Evolutionary conservation across 1,140 invertebrate genomes (phyloP), one percentile per base, ranked within the genome.

Genomic region (Wasmannia auropunctata): DNA sequence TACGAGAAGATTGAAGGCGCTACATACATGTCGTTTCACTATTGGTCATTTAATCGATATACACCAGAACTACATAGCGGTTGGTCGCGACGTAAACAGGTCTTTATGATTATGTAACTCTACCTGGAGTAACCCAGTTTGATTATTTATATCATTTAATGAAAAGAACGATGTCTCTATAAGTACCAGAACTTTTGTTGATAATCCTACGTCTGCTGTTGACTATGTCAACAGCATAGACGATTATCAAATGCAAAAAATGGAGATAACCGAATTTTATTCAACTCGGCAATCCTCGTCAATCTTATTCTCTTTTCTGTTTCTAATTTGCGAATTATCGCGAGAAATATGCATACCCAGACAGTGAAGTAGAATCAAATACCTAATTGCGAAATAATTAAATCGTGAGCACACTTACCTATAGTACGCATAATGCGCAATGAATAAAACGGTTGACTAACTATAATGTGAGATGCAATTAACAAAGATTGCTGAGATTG

Each of bases 1-100:
- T 25, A 14, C 31, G 8, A 43, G 19, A 16, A 14, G 16, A 4
- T 8, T 25, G 8, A 5, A 37, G 34, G 0, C 4, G 11, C 22
- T 31, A 70, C 25, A 37, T 22, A 65, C 37, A 63, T 51, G 7
- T 5, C 40, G 31, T 56, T 70, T 81, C 37, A 28, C 3, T 72
- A 81, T 81, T 56, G 49, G 67, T 4, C 37, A 43, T 56, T 81
- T 72, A 81, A 80, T 81, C 65, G 37, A 81, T 81, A 72, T 56
- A 56, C 14, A 7, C 34, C 79, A 81, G 49, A 72, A 56, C 49
- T 34, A 40, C 22, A 22, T 63, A 28, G 4, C 31, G 14, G 19
- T 56, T 81, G 49, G 65, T 14, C 25, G 19, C 63, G 60, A 80
- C 60, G 40, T 67, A 69, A 80, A 58, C 37, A 58, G 75, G 11